Conservation (phyloP, 30 jellyfish, hydroid and myxozoan species). For the Cassiopea xamachana region DNA sequence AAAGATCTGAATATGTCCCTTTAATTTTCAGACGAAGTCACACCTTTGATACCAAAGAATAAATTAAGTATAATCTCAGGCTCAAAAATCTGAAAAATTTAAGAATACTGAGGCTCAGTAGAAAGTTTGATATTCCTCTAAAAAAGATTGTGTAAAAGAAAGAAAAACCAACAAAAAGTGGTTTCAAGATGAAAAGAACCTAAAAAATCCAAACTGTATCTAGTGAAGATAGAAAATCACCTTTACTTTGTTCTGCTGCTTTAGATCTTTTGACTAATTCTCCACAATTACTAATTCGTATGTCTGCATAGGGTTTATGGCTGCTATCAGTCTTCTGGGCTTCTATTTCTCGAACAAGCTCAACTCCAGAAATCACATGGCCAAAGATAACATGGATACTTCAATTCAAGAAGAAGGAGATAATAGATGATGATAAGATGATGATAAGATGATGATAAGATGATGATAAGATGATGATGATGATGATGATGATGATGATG, state of each 20-base stretch:
- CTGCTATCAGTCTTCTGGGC: slow-evolving; percentile 88
- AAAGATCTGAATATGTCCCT: too few relatives aligned
- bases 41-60: too few relatives aligned
- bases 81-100: too few relatives aligned
- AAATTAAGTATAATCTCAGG: too few relatives aligned
- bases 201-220: not conserved
- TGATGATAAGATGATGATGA: too few relatives aligned
- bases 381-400: slow-evolving; percentile 98
- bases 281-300: slow-evolving; percentile 89
- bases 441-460: too few relatives aligned
- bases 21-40: too few relatives aligned
- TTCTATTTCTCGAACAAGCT: slow-evolving; percentile 86
- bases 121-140: too few relatives aligned
- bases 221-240: not conserved
- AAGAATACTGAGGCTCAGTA: too few relatives aligned
- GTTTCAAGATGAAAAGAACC: not conserved
- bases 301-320: slow-evolving; percentile 97
- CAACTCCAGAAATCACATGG: slow-evolving; percentile 94
- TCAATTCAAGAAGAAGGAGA: not conserved
- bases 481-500: too few relatives aligned
- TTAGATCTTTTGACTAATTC: slow-evolving; percentile 92
- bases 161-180: not conserved
- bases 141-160: not conserved
- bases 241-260: slow-evolving; percentile 17
- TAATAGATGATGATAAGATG: too few relatives aligned